Evolutionary conservation across 2,113 vertebrate genomes (phyloP).

Genomic region (Pygoscelis adeliae): DNA sequence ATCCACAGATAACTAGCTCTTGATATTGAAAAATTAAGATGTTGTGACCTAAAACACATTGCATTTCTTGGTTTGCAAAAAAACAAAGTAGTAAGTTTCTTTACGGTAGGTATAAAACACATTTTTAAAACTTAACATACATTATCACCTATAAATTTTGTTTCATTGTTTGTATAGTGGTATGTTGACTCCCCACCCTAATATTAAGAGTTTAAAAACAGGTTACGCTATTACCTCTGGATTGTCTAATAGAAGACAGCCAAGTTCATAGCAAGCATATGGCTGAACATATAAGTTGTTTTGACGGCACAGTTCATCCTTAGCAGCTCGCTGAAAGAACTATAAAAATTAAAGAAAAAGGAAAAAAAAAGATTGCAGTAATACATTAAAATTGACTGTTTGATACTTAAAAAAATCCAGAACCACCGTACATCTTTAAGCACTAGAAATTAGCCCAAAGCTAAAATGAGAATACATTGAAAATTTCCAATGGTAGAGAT

Average conservation of each 20-base stretch:
- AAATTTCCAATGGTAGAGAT: not conserved
- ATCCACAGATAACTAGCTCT: not conserved
- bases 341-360: constrained; percentile 39
- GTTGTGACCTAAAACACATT: not conserved
- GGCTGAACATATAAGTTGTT: constrained; percentile 92
- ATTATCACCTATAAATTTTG: not conserved
- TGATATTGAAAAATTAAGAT: not conserved
- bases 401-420: not conserved
- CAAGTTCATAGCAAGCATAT: constrained; percentile 95
- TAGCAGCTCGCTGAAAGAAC: constrained; percentile 91
- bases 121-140: not conserved
- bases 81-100: not conserved
- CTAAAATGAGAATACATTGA: not conserved
- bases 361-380: not conserved
- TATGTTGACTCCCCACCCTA: not conserved
- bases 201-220: not conserved
- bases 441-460: not conserved
- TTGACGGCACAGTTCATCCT: constrained; percentile 85
- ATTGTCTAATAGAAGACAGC: constrained; percentile 90
- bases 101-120: not conserved
- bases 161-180: not conserved
- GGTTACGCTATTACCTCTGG: constrained; percentile 83
- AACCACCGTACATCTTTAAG: not conserved
- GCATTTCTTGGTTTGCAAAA: not conserved
- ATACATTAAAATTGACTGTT: not conserved